Conservation (phyloP, 2,888 invertebrate genomes). For the Epsilonema sp. region DNA sequence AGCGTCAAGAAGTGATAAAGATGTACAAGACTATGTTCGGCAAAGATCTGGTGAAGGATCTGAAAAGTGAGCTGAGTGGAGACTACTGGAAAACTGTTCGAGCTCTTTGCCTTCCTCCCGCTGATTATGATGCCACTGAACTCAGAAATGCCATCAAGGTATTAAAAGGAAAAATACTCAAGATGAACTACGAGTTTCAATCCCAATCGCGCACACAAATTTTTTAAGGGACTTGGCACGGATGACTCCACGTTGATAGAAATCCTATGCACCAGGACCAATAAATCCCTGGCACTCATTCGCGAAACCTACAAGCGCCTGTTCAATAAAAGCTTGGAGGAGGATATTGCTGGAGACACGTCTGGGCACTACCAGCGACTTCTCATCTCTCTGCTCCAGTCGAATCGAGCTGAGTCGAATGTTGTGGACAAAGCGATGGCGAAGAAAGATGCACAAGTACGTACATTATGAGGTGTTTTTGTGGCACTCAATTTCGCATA, state of each 20-base stretch:
- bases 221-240: slow-evolving; percentile 28
- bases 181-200: no score
- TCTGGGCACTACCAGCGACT: slow-evolving; percentile 70
- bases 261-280: slow-evolving; percentile 29
- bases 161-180: no score
- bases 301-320: slow-evolving; percentile 27
- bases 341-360: slow-evolving; percentile 61
- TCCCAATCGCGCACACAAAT: no score
- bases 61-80: slow-evolving; percentile 58
- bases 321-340: slow-evolving; percentile 54
- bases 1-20: slow-evolving; percentile 9
- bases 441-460: slow-evolving; percentile 9
- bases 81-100: slow-evolving; percentile 63
- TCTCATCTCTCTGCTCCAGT: slow-evolving; percentile 44
- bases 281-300: slow-evolving; percentile 25
- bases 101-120: slow-evolving; percentile 61
- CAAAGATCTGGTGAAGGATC: slow-evolving; percentile 48
- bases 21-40: slow-evolving; percentile 11
- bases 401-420: slow-evolving; percentile 9
- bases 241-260: slow-evolving; percentile 29
- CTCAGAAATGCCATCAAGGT: slow-evolving; percentile 54
- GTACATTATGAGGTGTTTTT: no score
- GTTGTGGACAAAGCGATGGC: slow-evolving; percentile 6
- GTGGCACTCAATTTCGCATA: no score
- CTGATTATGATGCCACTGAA: slow-evolving; percentile 61